Base-by-base conservation (phyloP, 1,140 invertebrate genomes). In the Aphaenogaster rudis region DNA sequence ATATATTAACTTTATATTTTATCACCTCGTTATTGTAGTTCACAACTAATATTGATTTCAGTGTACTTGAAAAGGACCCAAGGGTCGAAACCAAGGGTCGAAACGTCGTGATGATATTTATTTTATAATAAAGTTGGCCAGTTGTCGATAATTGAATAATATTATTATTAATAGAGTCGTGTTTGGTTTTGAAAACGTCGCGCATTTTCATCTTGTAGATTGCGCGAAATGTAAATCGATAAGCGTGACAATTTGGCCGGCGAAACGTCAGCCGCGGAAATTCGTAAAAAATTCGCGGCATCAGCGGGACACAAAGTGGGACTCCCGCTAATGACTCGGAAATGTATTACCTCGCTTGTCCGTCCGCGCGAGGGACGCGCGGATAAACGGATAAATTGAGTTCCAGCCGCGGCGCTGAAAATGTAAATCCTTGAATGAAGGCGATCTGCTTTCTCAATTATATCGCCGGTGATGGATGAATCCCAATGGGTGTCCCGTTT, bases 371-470 rank as follows among this genome's bases (percentile, higher is more conserved):
- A 11, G 42, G 15, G 21, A 45, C 39, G 79, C 33, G 15, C 39
- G 67, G 33, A 69, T 57, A 71, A 81, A 81, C 50, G 67, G 28
- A 36, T 82, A 61, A 72, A 84, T 84, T 76, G 69, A 84, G 80
- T 76, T 74, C 28, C 54, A 42, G 78, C 78, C 36, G 21, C 39
- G 80, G 39, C 42, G 54, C 54, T 54, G 39, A 71, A 81, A 81
- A 81, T 81, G 64, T 81, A 61, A 84, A 84, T 84, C 33, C 69
- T 28, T 82, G 54, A 84, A 84, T 76, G 57, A 42, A 50, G 67
- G 67, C 78, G 78, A 69, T 69, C 72, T 78, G 82, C 85, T 86
- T 80, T 86, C 85, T 80, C 85, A 64, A 86, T 86, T 86, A 77
- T 80, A 80, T 86, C 54, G 61, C 33, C 50, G 85, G 28, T 86